Base-by-base conservation (phyloP, 2,113 vertebrate genomes). In the Micronisus gabar region DNA sequence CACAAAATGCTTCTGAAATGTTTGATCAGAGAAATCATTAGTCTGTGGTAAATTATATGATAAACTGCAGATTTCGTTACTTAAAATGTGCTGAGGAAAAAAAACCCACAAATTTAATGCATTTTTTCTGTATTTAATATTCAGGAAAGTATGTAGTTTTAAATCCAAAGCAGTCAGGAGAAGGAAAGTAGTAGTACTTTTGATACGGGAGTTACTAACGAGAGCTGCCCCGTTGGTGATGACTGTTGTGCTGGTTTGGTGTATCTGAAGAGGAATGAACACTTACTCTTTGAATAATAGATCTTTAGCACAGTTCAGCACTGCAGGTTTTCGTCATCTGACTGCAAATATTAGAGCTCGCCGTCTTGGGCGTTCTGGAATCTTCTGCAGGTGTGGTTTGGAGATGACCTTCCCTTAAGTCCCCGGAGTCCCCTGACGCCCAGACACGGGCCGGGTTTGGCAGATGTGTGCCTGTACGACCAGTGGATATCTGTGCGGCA, bases 401-500 rank as follows among this genome's bases (percentile, higher is more conserved):
- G 99, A 10, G 99, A 99, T 88, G 99, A 98, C 92, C 98, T 99
- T 36, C 99, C 99, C 25, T 75, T 98, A 65, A 98, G 98, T 70
- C 99, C 99, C 4, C 98, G 98, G 68, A 98, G 98, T 70, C 99
- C 99, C 16, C 93, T 99, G 91, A 98, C 97, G 4, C 98, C 98
- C 52, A 98, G 99, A 1, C 99, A 99, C 2, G 99, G 99, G 22
- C 99, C 99, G 0, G 99, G 99, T 20, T 97, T 99, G 76, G 96
- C 99, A 3, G 98, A 99, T 2, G 99, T 99, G 55, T 99, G 98
- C 82, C 98, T 99, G 90, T 99, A 99, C 7, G 99, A 99, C 92
- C 99, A 99, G 18, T 99, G 99, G 99, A 98, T 99, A 95, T 97
- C 99, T 0, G 99, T 99, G 91, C 98, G 99, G 5, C 99, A 99